Conservation (phyloP, 1,140 invertebrate genomes). For the Conus betulinus region DNA sequence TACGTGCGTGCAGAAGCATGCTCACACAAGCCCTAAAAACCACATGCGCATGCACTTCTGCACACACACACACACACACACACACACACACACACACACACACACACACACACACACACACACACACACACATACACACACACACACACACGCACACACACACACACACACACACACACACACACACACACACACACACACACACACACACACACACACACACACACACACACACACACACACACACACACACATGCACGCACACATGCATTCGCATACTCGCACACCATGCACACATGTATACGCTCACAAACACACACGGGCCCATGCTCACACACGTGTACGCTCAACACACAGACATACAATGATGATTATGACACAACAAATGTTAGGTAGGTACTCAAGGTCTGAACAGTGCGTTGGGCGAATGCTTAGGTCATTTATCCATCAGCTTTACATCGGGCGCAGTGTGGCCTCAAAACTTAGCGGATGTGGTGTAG, state of each 20-base stretch:
- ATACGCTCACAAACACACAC: not conserved
- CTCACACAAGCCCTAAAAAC: too few species aligned
- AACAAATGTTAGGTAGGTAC: too few species aligned
- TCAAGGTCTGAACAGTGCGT: not conserved
- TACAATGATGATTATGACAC: too few species aligned
- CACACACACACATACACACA: not conserved
- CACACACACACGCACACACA: not conserved
- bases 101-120: not conserved
- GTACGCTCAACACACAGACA: too few species aligned
- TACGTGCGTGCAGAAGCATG: too few species aligned
- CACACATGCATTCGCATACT: not conserved
- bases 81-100: not conserved
- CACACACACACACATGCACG: not conserved
- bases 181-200: not conserved
- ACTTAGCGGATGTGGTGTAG: too few species aligned
- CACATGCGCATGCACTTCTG: too few species aligned
- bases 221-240: not conserved
- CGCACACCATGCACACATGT: not conserved
- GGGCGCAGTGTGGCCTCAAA: too few species aligned
- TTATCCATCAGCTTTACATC: too few species aligned
- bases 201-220: not conserved
- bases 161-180: not conserved
- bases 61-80: not conserved
- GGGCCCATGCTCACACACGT: not conserved
- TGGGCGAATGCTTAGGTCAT: too few species aligned